Conservation (phyloP, 2,888 invertebrate species). For the Choristoneura rosaceana region DNA sequence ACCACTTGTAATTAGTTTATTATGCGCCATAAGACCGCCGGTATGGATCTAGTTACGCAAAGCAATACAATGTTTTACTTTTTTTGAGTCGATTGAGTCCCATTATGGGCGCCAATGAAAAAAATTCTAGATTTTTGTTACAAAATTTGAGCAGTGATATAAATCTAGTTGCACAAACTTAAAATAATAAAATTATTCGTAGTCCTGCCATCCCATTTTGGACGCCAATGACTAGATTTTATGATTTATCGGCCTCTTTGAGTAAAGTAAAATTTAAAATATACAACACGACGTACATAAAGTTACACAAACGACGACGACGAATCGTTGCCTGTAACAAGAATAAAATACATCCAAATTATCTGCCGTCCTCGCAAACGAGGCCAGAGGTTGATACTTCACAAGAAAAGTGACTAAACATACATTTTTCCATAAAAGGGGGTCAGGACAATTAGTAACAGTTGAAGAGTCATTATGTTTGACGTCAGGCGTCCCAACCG, state of each 20-base stretch:
- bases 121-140: too few relatives aligned
- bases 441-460: conserved; percentile 46
- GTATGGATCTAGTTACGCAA: too few relatives aligned
- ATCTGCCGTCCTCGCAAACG: conserved; percentile 5
- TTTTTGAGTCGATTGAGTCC: too few relatives aligned
- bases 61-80: too few relatives aligned
- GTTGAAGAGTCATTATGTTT: conserved; percentile 49
- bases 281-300: neutral
- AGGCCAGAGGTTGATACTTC: conserved; percentile 15
- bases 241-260: neutral
- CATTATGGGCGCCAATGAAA: too few relatives aligned
- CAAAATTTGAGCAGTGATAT: too few relatives aligned
- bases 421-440: conserved; percentile 24
- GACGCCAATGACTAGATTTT: neutral
- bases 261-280: neutral
- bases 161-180: too few relatives aligned
- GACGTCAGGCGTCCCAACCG: conserved; percentile 44
- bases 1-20: neutral
- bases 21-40: too few relatives aligned
- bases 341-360: conserved; percentile 3
- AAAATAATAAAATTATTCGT: neutral
- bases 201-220: neutral
- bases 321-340: conserved; percentile 6
- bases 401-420: conserved; percentile 19
- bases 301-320: conserved; percentile 1